A percentile compares a stretch with the other conserved stretches of the same genome.
Conservation (phyloP, 2,113 vertebrate genomes). For the Antennarius striatus region DNA sequence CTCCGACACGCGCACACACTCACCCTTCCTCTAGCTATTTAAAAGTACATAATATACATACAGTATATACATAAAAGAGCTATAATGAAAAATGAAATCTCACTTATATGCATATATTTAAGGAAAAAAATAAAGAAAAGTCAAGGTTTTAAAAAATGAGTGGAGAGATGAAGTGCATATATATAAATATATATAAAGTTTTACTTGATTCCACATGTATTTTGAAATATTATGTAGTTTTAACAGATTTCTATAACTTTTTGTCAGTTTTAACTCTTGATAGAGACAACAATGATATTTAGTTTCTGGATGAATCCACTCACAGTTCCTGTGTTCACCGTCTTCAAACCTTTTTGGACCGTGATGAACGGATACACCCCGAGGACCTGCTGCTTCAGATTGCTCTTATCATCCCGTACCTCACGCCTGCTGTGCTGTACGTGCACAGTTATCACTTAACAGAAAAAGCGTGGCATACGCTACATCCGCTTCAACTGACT, state of each 20-base stretch:
- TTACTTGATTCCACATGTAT: slow-evolving; percentile 77
- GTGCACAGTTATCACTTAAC: slow-evolving; percentile 51
- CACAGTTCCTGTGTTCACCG: slow-evolving; percentile 44
- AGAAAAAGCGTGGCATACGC: slow-evolving; percentile 69
- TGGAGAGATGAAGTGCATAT: slow-evolving; percentile 42
- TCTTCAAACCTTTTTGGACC: slow-evolving; percentile 24
- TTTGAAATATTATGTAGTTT: slow-evolving; percentile 82
- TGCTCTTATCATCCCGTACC: slow-evolving; percentile 49
- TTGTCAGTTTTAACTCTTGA: slow-evolving; percentile 72
- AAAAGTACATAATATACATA: slow-evolving; percentile 75
- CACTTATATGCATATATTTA: slow-evolving; percentile 81
- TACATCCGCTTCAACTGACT: slow-evolving; percentile 59
- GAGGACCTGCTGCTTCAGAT: slow-evolving; percentile 43
- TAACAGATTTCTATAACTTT: slow-evolving; percentile 79
- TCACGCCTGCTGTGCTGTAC: slow-evolving; percentile 62
- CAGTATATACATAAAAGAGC: slow-evolving; percentile 78
- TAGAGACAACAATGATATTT: slow-evolving; percentile 48
- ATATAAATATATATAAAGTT: slow-evolving; percentile 60
- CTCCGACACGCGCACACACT: slow-evolving; percentile 17
- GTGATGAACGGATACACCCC: slow-evolving; percentile 28
- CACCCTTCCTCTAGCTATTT: slow-evolving; percentile 35
- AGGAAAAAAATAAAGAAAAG: slow-evolving; percentile 46
- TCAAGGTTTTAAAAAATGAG: slow-evolving; percentile 59
- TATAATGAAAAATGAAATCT: slow-evolving; percentile 66
- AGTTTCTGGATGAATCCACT: slow-evolving; percentile 41